Evolutionary conservation across 2,113 vertebrate species (phyloP).

Genomic region (Anoplopoma fimbria): DNA sequence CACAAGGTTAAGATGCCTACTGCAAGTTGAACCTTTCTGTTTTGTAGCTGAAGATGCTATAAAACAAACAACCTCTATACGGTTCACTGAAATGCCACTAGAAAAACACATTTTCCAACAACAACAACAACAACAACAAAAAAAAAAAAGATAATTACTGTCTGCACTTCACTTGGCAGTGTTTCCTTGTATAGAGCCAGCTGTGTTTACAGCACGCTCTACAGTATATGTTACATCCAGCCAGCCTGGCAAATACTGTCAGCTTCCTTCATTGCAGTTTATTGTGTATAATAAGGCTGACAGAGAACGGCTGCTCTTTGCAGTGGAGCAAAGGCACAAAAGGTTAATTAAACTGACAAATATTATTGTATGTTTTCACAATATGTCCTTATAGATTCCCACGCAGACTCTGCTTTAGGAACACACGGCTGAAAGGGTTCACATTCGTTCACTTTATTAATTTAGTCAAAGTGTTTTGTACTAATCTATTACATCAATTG

Average conservation of each 20-base stretch:
- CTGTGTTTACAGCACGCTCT: slow-evolving; percentile 61
- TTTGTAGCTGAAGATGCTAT: slow-evolving; percentile 6
- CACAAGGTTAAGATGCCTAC: neutral
- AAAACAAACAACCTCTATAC: neutral
- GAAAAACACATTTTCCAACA: slow-evolving; percentile 12
- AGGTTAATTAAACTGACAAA: slow-evolving; percentile 49
- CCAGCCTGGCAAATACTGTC: slow-evolving; percentile 33
- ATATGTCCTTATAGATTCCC: slow-evolving; percentile 1
- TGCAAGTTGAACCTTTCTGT: neutral
- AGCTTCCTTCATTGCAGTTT: slow-evolving; percentile 29
- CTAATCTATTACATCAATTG: neutral
- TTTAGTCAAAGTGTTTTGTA: neutral
- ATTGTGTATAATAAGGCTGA: slow-evolving; percentile 23
- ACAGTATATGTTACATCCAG: slow-evolving; percentile 58
- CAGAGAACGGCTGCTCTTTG: slow-evolving; percentile 9
- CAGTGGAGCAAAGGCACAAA: neutral
- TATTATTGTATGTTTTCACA: slow-evolving; percentile 7
- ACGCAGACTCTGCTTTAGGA: neutral
- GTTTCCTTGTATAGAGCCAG: slow-evolving; percentile 48
- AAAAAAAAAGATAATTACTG: slow-evolving; percentile 29
- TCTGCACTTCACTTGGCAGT: slow-evolving; percentile 35
- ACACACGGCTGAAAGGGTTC: neutral
- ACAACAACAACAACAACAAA: too few relatives aligned
- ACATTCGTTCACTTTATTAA: neutral
- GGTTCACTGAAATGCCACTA: slow-evolving; percentile 16